phyloP scores from a whole-genome alignment of 92 coral and sea anemone genomes.

The Parazoanthus darwini region DNA sequence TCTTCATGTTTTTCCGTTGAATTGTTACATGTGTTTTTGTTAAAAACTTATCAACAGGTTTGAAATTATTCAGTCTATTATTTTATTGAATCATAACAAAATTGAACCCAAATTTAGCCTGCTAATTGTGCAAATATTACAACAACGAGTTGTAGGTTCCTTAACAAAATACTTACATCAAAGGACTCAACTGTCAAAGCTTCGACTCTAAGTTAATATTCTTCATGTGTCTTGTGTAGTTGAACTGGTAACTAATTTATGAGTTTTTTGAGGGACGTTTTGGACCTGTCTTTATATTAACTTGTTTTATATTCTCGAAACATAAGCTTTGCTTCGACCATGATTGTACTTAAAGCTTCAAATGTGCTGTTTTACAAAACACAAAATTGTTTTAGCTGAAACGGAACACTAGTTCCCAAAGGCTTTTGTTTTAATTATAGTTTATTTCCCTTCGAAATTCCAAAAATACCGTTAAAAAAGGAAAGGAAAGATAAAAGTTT shows the following conservation, averaged over 20 bases:
- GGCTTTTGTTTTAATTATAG: too few species aligned
- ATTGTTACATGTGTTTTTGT: too few species aligned
- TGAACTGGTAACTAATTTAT: background rate
- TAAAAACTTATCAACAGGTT: background rate
- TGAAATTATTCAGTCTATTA: too few species aligned
- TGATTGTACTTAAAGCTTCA: background rate
- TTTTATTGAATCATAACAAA: background rate
- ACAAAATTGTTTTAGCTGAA: background rate
- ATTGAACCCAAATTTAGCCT: background rate
- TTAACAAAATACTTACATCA: background rate
- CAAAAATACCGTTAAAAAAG: background rate
- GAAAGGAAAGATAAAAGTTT: too few species aligned
- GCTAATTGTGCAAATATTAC: background rate
- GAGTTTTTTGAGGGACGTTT: background rate
- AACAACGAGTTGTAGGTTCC: background rate
- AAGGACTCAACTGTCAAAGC: background rate
- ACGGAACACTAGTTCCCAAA: background rate
- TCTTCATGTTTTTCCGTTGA: background rate
- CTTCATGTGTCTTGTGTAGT: background rate
- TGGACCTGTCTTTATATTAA: background rate
- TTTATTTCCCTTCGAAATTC: background rate
- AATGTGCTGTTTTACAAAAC: background rate
- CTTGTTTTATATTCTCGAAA: too few species aligned
- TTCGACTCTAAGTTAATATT: too few species aligned
- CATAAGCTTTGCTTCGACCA: background rate